phyloP scores from a whole-genome alignment of 2,888 invertebrate species.

The Cantharis rufa region DNA sequence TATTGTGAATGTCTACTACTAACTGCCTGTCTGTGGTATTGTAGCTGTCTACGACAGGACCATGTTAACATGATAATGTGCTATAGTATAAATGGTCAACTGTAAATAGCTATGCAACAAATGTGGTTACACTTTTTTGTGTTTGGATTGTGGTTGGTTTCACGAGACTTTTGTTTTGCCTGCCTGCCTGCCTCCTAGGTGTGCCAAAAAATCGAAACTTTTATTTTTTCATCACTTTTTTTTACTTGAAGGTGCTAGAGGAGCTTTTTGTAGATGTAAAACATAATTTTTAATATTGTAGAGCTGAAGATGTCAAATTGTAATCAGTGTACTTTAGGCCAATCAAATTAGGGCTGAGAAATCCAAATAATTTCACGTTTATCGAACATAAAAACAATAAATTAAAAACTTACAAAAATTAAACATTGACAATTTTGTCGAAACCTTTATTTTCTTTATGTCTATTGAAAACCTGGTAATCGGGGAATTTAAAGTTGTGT shows the following conservation, averaged over 20 bases:
- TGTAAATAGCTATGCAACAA: constrained; percentile 49
- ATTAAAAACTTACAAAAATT: background rate
- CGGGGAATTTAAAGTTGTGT: too few species aligned
- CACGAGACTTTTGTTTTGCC: constrained; percentile 16
- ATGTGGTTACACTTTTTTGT: constrained; percentile 47
- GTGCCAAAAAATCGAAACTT: constrained; percentile 3
- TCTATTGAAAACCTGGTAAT: too few species aligned
- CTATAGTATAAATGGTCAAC: constrained; percentile 50
- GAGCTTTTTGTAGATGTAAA: constrained; percentile 4
- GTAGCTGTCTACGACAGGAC: constrained; percentile 46
- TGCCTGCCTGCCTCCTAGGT: background rate
- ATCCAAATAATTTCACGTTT: background rate
- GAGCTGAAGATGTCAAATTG: constrained; percentile 6
- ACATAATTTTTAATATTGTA: background rate
- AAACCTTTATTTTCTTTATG: too few species aligned
- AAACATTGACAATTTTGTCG: too few species aligned
- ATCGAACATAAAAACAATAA: background rate
- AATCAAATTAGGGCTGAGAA: background rate
- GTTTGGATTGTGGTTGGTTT: constrained; percentile 41
- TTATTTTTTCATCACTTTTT: constrained; percentile 1
- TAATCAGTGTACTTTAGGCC: background rate
- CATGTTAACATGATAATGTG: constrained; percentile 44
- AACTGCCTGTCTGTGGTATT: constrained; percentile 36
- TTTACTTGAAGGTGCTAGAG: constrained; percentile 18
- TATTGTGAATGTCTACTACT: constrained; percentile 40